Evolutionary conservation across 2,797 vertebrate species (phyloP).

Genomic region (Gorsachius magnificus): DNA sequence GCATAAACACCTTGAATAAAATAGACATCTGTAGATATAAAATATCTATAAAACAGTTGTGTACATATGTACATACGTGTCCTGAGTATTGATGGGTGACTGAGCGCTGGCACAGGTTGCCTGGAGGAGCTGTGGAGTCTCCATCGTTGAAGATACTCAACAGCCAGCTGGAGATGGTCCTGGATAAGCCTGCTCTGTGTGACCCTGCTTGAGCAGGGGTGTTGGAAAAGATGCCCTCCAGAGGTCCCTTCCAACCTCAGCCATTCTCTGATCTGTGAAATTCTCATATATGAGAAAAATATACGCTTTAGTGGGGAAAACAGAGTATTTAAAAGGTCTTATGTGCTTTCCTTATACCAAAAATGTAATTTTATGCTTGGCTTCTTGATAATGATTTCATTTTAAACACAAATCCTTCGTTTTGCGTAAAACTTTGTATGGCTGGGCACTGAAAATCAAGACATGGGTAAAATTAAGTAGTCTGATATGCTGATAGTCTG

Average conservation of each 20-base stretch:
- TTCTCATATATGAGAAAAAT: neutral
- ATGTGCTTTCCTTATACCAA: neutral
- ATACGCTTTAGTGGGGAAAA: neutral
- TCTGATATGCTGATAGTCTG: neutral
- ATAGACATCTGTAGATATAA: neutral
- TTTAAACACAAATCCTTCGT: neutral
- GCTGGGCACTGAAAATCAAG: neutral
- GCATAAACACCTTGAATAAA: neutral
- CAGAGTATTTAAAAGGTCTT: neutral
- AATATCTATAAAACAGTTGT: neutral
- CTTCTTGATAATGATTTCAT: neutral
- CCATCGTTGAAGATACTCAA: neutral
- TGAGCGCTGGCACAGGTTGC: neutral
- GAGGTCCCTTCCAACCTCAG: neutral
- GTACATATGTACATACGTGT: accelerated
- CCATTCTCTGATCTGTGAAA: neutral
- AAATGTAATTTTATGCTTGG: neutral
- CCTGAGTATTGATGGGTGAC: neutral
- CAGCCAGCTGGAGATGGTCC: neutral
- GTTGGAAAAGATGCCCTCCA: neutral
- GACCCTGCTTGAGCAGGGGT: neutral
- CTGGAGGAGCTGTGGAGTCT: neutral
- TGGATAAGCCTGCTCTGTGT: neutral
- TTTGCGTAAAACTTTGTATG: neutral
- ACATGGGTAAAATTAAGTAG: neutral